Evolutionary conservation across 2,797 vertebrate species (phyloP).

Genomic region (Botia kubotai): DNA sequence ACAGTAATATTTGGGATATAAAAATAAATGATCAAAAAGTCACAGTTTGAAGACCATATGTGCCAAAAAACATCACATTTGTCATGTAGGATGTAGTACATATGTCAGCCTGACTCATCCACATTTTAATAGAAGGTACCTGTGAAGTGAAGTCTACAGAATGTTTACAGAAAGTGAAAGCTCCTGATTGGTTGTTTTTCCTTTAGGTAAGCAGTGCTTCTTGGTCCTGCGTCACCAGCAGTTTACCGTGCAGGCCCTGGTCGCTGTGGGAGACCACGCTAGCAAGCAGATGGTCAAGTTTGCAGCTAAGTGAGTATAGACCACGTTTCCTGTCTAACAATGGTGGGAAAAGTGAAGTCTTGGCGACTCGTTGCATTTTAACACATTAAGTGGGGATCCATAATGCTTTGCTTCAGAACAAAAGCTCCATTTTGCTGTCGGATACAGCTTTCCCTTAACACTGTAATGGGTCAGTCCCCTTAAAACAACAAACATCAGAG

Average conservation of each 20-base stretch:
- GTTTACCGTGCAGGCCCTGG: slow-evolving; percentile 94
- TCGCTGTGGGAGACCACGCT: slow-evolving; percentile 96
- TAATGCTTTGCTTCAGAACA: slow-evolving; percentile 76
- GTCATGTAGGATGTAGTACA: background rate
- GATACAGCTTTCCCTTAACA: slow-evolving; percentile 59
- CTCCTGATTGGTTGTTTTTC: slow-evolving; percentile 50
- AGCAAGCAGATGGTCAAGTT: slow-evolving; percentile 99
- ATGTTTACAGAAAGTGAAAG: background rate
- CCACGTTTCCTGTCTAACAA: slow-evolving; percentile 95
- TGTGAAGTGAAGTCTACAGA: background rate
- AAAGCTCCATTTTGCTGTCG: slow-evolving; percentile 66
- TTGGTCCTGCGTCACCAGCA: slow-evolving; percentile 98
- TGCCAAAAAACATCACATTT: background rate
- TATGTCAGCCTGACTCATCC: background rate
- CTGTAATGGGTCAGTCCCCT: slow-evolving; percentile 74
- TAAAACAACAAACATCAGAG: slow-evolving; percentile 68
- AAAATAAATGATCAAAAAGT: background rate
- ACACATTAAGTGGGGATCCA: slow-evolving; percentile 82
- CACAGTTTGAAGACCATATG: background rate
- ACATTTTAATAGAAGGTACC: background rate
- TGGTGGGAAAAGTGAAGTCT: slow-evolving; percentile 92
- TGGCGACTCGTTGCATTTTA: slow-evolving; percentile 84
- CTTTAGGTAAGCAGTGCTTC: slow-evolving; percentile 96
- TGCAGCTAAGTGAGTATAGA: slow-evolving; percentile 97
- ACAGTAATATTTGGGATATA: background rate